Conservation (phyloP, 2,888 invertebrate species). For the Diarsia mendica region DNA sequence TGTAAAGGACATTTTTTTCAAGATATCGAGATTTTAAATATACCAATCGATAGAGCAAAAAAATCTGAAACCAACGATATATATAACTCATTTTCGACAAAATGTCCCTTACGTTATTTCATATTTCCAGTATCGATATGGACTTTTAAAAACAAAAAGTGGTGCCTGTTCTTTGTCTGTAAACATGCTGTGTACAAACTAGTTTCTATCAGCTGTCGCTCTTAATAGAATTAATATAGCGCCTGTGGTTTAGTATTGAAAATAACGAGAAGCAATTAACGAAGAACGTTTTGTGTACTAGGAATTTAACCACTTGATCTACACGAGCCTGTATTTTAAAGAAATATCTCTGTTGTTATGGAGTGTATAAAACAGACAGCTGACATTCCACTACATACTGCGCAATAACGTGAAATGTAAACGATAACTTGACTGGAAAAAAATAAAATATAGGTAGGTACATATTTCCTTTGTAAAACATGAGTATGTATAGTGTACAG, state of each 20-base stretch:
- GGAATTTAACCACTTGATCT: background rate
- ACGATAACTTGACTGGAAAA: background rate
- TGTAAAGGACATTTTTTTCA: too few species aligned
- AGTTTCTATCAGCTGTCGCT: conserved; percentile 14
- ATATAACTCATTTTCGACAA: too few species aligned
- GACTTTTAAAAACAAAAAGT: conserved; percentile 15
- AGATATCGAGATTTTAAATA: too few species aligned
- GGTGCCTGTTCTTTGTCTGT: background rate
- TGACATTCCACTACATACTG: conserved; percentile 3
- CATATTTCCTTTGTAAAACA: too few species aligned
- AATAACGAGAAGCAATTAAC: conserved; percentile 4
- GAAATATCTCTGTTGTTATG: too few species aligned
- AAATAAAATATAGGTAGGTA: too few species aligned
- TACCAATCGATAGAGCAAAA: too few species aligned
- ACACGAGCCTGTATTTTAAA: background rate
- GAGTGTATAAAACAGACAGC: background rate
- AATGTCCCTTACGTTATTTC: too few species aligned
- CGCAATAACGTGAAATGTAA: background rate
- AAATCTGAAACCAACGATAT: too few species aligned
- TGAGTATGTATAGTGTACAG: too few species aligned
- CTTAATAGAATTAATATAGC: conserved; percentile 6
- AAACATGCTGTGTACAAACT: background rate
- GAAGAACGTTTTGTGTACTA: background rate
- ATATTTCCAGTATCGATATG: too few species aligned
- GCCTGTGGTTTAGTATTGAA: conserved; percentile 6